These are phyloP conservation scores for Pollachius pollachius DNA, from an alignment of 2,113 vertebrate genomes.

Conservation along the genomic window DNA sequence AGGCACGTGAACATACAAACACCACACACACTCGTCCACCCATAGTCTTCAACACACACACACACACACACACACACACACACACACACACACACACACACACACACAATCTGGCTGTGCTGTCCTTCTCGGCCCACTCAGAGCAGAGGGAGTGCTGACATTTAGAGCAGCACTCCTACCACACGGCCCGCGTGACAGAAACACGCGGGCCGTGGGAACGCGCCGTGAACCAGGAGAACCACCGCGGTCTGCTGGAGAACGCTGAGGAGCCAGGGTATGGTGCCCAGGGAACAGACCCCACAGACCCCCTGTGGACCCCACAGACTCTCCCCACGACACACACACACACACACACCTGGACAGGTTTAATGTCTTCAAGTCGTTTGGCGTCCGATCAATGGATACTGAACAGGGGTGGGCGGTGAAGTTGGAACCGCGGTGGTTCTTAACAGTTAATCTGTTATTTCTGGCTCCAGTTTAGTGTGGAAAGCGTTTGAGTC, in stretches of 20 bases:
- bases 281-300: too few relatives aligned
- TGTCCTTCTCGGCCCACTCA: conserved; percentile 58
- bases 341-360: too few relatives aligned
- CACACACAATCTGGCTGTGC: conserved; percentile 67
- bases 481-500: too few relatives aligned
- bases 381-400: too few relatives aligned
- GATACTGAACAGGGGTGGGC: too few relatives aligned
- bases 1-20: conserved; percentile 35
- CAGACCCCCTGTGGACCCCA: too few relatives aligned
- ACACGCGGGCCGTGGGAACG: background rate
- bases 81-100: conserved; percentile 35
- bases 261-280: too few relatives aligned
- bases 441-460: conserved; percentile 30
- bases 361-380: background rate
- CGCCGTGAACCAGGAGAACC: background rate
- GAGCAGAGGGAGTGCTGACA: conserved; percentile 70
- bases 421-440: conserved; percentile 12
- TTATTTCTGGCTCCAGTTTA: too few relatives aligned
- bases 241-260: background rate
- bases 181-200: conserved; percentile 38
- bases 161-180: conserved; percentile 62
- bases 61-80: conserved; percentile 49
- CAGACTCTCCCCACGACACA: too few relatives aligned
- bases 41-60: conserved; percentile 48
- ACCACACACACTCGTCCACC: conserved; percentile 23